Percentiles rank a stretch among this genome's conserved stretches.
Evolutionary conservation across 1,140 invertebrate species (phyloP).

Genomic region (Varroa destructor): DNA sequence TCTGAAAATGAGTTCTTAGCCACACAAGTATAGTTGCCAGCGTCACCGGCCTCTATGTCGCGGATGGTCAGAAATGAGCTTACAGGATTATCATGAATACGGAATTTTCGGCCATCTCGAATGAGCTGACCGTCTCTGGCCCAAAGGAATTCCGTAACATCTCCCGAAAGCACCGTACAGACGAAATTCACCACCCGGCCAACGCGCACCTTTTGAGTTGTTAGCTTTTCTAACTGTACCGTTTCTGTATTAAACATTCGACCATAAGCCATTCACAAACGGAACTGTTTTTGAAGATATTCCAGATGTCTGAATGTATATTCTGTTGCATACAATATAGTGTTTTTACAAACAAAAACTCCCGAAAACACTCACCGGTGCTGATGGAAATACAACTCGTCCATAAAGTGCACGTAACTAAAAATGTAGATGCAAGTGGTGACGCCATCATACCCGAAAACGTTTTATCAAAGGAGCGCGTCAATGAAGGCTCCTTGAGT

Average conservation of each 20-base stretch:
- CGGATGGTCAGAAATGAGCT: constrained; percentile 6
- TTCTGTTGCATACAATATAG: no score
- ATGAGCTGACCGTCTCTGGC: neutral
- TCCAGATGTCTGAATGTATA: no score
- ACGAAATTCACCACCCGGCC: neutral
- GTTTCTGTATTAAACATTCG: neutral
- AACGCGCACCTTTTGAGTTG: neutral
- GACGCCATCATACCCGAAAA: no score
- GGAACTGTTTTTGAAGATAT: no score
- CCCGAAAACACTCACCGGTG: no score
- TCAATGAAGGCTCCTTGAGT: no score
- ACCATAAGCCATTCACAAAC: no score
- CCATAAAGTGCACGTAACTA: no score
- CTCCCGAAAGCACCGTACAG: neutral
- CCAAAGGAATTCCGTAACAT: constrained; percentile 4
- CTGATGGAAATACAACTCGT: no score
- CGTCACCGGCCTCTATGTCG: neutral
- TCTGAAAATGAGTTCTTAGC: constrained; percentile 9
- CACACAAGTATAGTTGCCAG: constrained; percentile 17
- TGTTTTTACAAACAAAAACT: no score
- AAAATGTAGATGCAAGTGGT: no score
- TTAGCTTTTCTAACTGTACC: neutral
- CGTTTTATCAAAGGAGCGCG: no score
- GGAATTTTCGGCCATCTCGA: neutral
- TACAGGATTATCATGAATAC: neutral